phyloP scores from a whole-genome alignment of 2,797 vertebrate genomes.

The Salarias fasciatus region DNA sequence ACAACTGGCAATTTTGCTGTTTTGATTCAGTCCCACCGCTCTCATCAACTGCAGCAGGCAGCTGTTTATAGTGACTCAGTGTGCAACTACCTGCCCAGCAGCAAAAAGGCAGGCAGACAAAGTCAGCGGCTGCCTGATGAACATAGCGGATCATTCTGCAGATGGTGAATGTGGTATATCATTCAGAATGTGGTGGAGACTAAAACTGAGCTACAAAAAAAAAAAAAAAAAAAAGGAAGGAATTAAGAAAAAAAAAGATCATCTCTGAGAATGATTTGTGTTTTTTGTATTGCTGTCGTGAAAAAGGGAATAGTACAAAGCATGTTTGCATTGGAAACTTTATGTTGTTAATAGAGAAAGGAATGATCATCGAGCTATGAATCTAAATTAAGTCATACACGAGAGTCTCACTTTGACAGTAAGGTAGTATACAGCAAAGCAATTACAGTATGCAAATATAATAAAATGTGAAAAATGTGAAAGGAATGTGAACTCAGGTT shows the following conservation, averaged over 20 bases:
- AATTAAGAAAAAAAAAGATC: not conserved
- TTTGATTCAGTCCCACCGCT: not conserved
- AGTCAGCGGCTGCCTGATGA: not conserved
- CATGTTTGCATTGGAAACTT: no score
- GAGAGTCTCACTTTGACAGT: not conserved
- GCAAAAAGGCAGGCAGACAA: not conserved
- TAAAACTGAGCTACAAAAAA: not conserved
- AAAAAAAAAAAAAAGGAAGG: not conserved
- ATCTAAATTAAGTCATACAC: not conserved
- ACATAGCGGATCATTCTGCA: conserved; percentile 1
- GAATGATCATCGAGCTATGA: not conserved
- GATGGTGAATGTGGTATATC: not conserved
- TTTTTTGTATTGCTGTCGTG: not conserved
- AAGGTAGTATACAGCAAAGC: not conserved
- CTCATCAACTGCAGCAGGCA: not conserved
- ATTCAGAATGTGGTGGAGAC: not conserved
- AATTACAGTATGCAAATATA: not conserved
- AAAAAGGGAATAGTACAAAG: no score
- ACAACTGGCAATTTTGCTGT: not conserved
- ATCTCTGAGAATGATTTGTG: not conserved
- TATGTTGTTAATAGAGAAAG: not conserved
- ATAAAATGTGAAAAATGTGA: not conserved
- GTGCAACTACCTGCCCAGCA: not conserved
- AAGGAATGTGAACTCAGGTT: no score
- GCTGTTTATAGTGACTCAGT: not conserved